Conservation (phyloP, 1,140 invertebrate species). For the Ruditapes philippinarum region DNA sequence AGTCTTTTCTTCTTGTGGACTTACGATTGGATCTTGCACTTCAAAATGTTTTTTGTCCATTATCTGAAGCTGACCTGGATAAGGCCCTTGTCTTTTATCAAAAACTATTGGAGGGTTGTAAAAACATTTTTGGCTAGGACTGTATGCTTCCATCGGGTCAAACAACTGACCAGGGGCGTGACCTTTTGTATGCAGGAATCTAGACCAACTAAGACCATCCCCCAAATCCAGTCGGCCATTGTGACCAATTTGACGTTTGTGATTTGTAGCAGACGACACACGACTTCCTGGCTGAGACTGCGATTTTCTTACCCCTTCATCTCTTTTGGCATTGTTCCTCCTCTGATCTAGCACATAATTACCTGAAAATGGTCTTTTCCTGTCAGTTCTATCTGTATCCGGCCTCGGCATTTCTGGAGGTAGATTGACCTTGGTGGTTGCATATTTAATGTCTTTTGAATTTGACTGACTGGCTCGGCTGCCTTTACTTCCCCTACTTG, state of each 20-base stretch:
- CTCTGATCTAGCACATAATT: conserved; percentile 39
- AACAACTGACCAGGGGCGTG: conserved; percentile 44
- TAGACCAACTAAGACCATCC: conserved; percentile 48
- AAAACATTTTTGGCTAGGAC: background rate
- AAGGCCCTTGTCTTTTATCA: conserved; percentile 17
- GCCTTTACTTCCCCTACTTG: conserved; percentile 55
- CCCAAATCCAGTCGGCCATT: conserved; percentile 46
- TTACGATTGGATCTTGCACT: background rate
- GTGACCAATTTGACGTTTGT: conserved; percentile 60
- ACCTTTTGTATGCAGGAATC: conserved; percentile 50
- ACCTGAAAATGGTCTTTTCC: conserved; percentile 58
- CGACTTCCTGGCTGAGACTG: conserved; percentile 57
- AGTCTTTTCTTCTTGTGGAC: too few relatives aligned
- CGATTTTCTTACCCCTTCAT: conserved; percentile 46
- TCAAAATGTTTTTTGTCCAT: conserved; percentile 56
- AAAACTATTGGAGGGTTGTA: conserved; percentile 1
- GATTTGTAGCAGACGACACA: conserved; percentile 50
- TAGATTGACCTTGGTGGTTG: conserved; percentile 46
- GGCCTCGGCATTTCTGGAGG: conserved; percentile 39
- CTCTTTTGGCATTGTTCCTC: conserved; percentile 23
- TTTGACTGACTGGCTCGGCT: conserved; percentile 36
- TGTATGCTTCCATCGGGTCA: conserved; percentile 8
- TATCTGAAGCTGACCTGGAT: conserved; percentile 37
- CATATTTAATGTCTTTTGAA: conserved; percentile 43
- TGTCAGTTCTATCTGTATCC: conserved; percentile 12